Evolutionary conservation across 2,888 invertebrate genomes (phyloP).

Genomic region (Busseola fusca): DNA sequence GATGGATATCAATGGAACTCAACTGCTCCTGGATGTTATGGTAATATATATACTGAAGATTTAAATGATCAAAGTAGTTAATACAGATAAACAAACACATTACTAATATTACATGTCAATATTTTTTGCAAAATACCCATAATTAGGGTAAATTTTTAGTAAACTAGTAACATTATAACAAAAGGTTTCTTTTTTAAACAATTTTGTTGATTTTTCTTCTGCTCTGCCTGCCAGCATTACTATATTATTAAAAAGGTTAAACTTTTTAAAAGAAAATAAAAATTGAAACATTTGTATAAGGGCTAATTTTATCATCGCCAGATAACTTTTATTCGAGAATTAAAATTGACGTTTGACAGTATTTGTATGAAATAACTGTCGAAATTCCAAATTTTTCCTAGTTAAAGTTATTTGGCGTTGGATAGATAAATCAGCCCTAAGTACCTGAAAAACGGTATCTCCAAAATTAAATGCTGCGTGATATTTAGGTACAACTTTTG

Average conservation of each 20-base stretch:
- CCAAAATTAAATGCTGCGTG: background rate
- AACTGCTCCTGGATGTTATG: slow-evolving; percentile 90
- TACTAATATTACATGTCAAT: background rate
- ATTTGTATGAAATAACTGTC: too few relatives aligned
- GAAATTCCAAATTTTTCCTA: too few relatives aligned
- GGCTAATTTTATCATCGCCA: too few relatives aligned
- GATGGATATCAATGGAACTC: slow-evolving; percentile 92
- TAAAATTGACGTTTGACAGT: too few relatives aligned
- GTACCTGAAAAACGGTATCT: background rate
- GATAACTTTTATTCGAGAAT: too few relatives aligned
- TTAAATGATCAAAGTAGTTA: background rate
- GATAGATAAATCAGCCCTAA: too few relatives aligned
- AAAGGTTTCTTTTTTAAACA: too few relatives aligned
- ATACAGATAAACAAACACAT: background rate
- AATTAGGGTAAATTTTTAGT: slow-evolving; percentile 6
- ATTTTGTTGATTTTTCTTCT: too few relatives aligned
- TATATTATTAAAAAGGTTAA: background rate
- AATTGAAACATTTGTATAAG: background rate
- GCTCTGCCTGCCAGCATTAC: background rate
- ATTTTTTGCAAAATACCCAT: slow-evolving; percentile 20
- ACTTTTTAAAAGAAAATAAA: background rate
- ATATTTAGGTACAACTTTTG: background rate
- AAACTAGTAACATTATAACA: slow-evolving; percentile 16
- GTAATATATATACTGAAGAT: slow-evolving; percentile 76
- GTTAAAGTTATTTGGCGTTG: too few relatives aligned